Conservation (phyloP, 2,113 vertebrate genomes). For the Cervus canadensis region DNA sequence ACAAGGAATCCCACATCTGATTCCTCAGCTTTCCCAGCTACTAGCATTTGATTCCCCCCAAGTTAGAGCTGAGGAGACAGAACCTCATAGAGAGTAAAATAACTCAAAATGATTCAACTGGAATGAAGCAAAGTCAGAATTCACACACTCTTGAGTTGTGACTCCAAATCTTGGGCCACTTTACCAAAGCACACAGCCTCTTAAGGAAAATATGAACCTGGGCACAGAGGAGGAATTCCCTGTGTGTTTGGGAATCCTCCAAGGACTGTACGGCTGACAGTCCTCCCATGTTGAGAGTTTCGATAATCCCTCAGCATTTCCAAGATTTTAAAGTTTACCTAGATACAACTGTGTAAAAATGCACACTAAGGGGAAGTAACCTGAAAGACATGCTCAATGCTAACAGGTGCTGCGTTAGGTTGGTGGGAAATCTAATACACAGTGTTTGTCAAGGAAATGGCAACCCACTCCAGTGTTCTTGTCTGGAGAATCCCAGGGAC, state of each 20-base stretch:
- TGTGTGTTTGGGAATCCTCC: neutral
- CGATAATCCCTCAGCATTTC: neutral
- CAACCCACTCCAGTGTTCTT: neutral
- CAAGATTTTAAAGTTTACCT: neutral
- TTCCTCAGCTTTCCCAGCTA: neutral
- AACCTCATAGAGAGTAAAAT: neutral
- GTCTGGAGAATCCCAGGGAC: neutral
- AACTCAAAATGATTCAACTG: neutral
- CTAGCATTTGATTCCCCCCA: neutral
- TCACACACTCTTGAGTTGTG: neutral
- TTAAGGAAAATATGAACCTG: neutral
- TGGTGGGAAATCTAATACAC: neutral
- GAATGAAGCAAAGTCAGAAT: neutral
- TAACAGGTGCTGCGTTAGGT: neutral
- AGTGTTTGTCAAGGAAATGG: neutral
- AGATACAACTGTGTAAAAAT: neutral
- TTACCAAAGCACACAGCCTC: neutral
- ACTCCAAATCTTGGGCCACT: neutral
- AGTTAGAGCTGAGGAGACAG: neutral
- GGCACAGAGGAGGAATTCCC: neutral
- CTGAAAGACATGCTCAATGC: neutral
- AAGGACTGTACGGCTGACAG: neutral
- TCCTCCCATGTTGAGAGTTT: neutral
- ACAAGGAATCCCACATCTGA: neutral
- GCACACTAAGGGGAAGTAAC: neutral